Conservation (phyloP, 2,888 invertebrate genomes). For the Melieria picta region DNA sequence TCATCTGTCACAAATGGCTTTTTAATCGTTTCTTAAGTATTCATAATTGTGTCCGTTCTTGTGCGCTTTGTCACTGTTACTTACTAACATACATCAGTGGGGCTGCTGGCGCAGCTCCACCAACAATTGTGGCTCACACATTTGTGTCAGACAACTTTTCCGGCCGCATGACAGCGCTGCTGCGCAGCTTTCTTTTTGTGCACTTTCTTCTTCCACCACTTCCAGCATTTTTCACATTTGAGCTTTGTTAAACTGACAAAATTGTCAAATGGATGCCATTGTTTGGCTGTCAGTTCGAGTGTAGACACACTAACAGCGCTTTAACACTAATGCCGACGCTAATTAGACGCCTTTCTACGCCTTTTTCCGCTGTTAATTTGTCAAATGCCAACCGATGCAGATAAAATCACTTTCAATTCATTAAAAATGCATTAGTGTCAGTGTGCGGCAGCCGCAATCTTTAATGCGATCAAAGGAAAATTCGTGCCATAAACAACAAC, state of each 20-base stretch:
- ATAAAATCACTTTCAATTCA: conserved; percentile 19
- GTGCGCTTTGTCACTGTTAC: background rate
- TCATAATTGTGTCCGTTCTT: conserved; percentile 36
- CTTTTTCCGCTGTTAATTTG: conserved; percentile 14
- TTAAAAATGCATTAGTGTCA: conserved; percentile 23
- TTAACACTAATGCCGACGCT: conserved; percentile 8
- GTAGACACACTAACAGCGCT: background rate
- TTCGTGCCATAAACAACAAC: too few species aligned
- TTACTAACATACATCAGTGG: too few species aligned
- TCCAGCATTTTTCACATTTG: too few species aligned
- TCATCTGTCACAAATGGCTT: conserved; percentile 37
- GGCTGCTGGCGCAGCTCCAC: too few species aligned
- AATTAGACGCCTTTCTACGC: conserved; percentile 15
- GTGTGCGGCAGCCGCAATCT: too few species aligned
- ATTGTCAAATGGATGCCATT: background rate
- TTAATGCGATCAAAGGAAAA: too few species aligned
- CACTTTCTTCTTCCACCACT: too few species aligned
- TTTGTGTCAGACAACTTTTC: too few species aligned
- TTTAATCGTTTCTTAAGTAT: conserved; percentile 44
- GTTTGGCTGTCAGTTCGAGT: background rate
- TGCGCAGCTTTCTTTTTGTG: too few species aligned
- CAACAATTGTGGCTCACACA: too few species aligned
- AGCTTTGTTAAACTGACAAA: too few species aligned
- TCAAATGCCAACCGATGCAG: background rate
- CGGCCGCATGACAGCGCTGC: too few species aligned